Evolutionary conservation across 2,113 vertebrate species (phyloP).

Genomic region (Dunckerocampus dactyliophorus): DNA sequence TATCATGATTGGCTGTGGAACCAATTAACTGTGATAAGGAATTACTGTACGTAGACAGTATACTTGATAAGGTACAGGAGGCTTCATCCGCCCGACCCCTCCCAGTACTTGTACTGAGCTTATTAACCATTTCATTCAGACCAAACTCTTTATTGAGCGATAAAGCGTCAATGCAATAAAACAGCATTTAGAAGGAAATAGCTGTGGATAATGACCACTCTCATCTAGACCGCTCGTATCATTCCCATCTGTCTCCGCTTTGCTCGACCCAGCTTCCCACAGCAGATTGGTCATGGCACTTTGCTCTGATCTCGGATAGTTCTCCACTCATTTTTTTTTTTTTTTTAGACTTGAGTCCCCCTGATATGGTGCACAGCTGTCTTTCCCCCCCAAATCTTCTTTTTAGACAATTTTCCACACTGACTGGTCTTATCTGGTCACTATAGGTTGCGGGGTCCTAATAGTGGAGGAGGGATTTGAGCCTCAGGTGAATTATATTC

Average conservation of each 20-base stretch:
- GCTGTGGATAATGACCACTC: conserved; percentile 30
- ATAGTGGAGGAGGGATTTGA: conserved; percentile 24
- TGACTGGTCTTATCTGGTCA: conserved; percentile 55
- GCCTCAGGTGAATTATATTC: conserved; percentile 19
- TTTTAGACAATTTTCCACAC: conserved; percentile 24
- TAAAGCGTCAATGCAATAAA: conserved; percentile 21
- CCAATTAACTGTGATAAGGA: too few relatives aligned
- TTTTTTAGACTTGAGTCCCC: conserved; percentile 13
- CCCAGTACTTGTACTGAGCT: background rate
- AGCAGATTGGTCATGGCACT: conserved; percentile 21
- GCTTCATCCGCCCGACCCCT: too few relatives aligned
- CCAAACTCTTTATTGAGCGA: conserved; percentile 19
- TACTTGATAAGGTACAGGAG: too few relatives aligned
- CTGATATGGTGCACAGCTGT: conserved; percentile 32
- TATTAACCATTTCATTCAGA: conserved; percentile 12
- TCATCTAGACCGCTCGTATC: conserved; percentile 36
- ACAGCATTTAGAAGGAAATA: conserved; percentile 22
- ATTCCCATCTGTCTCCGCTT: conserved; percentile 32
- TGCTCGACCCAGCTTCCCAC: conserved; percentile 28
- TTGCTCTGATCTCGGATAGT: conserved; percentile 32
- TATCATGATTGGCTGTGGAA: too few relatives aligned
- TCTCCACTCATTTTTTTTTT: conserved; percentile 13
- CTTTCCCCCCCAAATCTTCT: conserved; percentile 27
- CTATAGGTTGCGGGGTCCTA: conserved; percentile 44
- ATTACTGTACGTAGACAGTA: too few relatives aligned